phyloP scores from a whole-genome alignment of 2,888 invertebrate genomes.

The Dolomedes plantarius region DNA sequence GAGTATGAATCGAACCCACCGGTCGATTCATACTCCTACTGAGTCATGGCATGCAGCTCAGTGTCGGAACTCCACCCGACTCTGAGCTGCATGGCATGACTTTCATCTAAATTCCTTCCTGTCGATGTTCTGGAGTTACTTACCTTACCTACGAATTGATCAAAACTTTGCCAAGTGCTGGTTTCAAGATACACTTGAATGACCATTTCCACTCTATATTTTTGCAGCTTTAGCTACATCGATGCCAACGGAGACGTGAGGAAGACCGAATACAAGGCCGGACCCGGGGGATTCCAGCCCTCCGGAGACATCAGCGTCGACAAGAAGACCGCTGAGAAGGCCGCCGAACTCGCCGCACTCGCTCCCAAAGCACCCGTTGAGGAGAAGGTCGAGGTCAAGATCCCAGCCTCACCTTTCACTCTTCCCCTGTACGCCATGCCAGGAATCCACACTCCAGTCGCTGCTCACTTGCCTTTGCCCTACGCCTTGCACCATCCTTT shows the following conservation, averaged over 20 bases:
- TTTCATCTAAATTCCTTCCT: no score
- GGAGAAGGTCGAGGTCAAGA: slow-evolving; percentile 75
- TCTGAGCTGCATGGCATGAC: no score
- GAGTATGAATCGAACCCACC: no score
- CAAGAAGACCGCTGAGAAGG: slow-evolving; percentile 71
- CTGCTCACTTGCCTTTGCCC: slow-evolving; percentile 12
- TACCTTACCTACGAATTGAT: no score
- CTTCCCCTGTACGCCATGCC: slow-evolving; percentile 43
- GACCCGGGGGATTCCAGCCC: slow-evolving; percentile 66
- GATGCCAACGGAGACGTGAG: slow-evolving; percentile 70
- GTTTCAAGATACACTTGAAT: no score
- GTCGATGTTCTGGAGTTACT: no score
- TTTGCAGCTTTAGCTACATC: slow-evolving; percentile 58
- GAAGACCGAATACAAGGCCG: slow-evolving; percentile 59
- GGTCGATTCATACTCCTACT: no score
- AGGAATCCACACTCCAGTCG: slow-evolving; percentile 15
- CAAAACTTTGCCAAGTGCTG: no score
- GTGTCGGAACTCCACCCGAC: no score
- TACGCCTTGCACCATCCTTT: slow-evolving; percentile 1
- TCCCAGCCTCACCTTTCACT: slow-evolving; percentile 47
- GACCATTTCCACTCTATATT: no score
- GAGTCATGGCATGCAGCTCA: no score
- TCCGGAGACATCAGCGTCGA: slow-evolving; percentile 72
- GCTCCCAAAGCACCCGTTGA: slow-evolving; percentile 61
- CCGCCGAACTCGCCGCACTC: slow-evolving; percentile 62